Conservation (phyloP, 2,797 vertebrate genomes). For the Columba guinea region DNA sequence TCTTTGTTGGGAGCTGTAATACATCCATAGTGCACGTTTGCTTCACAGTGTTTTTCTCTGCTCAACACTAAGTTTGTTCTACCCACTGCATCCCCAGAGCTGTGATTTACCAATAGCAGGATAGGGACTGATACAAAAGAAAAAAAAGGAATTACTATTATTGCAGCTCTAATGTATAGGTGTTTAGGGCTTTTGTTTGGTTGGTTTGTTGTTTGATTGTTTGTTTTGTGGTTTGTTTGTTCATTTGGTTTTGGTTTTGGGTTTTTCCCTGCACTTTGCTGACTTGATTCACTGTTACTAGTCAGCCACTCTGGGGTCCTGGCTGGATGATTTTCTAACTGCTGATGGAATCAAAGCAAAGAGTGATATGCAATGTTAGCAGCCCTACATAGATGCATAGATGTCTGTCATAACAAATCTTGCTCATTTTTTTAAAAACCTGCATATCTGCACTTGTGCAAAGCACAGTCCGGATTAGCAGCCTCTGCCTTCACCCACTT, state of each 20-base stretch:
- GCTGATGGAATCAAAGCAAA: not conserved
- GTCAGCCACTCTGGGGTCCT: not conserved
- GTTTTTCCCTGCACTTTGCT: not conserved
- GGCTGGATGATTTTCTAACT: not conserved
- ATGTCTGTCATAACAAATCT: not conserved
- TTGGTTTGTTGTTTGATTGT: not conserved
- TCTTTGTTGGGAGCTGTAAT: not conserved
- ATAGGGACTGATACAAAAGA: not conserved
- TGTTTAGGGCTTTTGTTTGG: not conserved
- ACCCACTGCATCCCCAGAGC: not conserved
- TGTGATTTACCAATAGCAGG: not conserved
- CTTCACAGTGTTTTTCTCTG: not conserved
- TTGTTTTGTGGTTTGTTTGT: not conserved
- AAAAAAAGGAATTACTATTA: not conserved
- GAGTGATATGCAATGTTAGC: no score
- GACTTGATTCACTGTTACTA: not conserved
- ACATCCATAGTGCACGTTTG: not conserved
- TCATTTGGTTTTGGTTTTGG: not conserved
- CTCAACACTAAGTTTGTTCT: not conserved
- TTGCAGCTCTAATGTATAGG: not conserved
- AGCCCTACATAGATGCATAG: not conserved
- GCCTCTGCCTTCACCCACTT: not conserved
- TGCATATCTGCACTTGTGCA: not conserved
- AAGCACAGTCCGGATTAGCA: not conserved
- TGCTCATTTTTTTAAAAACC: not conserved